Evolutionary conservation across 2,888 invertebrate species (phyloP), one percentile per base, ranked within the genome.

Genomic region (Oscheius sp.): DNA sequence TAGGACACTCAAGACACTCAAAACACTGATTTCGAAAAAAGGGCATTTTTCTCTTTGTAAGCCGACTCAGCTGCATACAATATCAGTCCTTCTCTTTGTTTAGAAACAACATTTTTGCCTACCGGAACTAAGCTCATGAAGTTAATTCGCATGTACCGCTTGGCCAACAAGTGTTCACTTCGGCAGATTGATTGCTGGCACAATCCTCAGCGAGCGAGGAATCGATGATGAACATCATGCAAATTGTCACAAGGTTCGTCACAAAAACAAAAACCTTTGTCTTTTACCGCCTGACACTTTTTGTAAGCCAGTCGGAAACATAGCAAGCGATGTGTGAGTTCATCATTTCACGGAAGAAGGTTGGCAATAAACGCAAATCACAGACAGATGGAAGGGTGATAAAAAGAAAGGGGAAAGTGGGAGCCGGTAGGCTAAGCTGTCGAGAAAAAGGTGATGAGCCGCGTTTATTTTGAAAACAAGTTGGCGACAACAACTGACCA

Each of bases 391-490:
- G 27, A 58, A 18, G 35, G 35, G 49, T 13, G 21, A 13, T 49
- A 35, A 35, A 35, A 58, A 58, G 58, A 3, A 29, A 27, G 13
- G 58, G 16, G 58, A 58, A 29, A 23, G 25, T 16, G 35, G 9
- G 3, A 35, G 35, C 7, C 59, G n/a, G 3, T 35, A 21, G 12
- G 66, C 52, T 29, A 23, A 52, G 25, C 49, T 52, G 66, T 49
- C 66, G 49, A 66, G 23, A 66, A 43, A 43, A 49, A 27, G 52
- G 52, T 66, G 66, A 49, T 29, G 66, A 49, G 21, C 61, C 13
- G 3, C 35, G 35, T 58, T 21, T 66, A 52, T 66, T 66, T 66
- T 66, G 52, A 66, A 66, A 66, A 66, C 66, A 64, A 64, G 46
- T 49, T 64, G 21, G 46, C 25, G 13, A 25, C 5, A 49, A 29